phyloP scores from a whole-genome alignment of 2,888 invertebrate species.

The Linnaemya tessellans region DNA sequence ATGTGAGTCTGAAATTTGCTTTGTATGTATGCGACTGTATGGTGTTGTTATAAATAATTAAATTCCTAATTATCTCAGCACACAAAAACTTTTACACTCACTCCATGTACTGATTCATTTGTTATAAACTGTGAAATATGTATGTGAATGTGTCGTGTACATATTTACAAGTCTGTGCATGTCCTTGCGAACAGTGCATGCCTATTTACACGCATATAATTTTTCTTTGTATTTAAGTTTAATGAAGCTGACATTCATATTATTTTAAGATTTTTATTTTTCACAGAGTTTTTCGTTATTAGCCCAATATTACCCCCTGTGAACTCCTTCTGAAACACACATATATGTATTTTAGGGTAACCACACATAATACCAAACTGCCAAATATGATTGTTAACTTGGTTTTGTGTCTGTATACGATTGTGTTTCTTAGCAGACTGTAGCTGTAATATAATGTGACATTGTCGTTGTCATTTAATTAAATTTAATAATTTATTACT shows the following conservation, averaged over 20 bases:
- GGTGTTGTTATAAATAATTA: conserved; percentile 74
- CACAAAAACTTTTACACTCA: conserved; percentile 57
- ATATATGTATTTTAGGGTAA: conserved; percentile 24
- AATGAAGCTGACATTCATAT: conserved; percentile 41
- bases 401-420: neutral
- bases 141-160: conserved; percentile 1
- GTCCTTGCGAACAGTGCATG: neutral
- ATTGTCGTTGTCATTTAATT: conserved; percentile 78
- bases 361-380: conserved; percentile 52
- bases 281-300: conserved; percentile 72
- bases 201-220: neutral
- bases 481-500: conserved; percentile 81
- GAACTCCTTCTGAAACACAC: conserved; percentile 51
- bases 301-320: conserved; percentile 73
- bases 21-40: conserved; percentile 4
- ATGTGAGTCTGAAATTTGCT: neutral
- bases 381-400: neutral
- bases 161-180: conserved; percentile 1
- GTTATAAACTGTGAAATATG: conserved; percentile 17
- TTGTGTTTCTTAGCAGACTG: conserved; percentile 10
- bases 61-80: conserved; percentile 75
- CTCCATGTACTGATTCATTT: conserved; percentile 2
- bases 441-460: conserved; percentile 32
- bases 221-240: conserved; percentile 16
- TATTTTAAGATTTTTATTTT: conserved; percentile 52